Conservation (phyloP, 2,113 vertebrate genomes). For the Craseonycteris thonglongyai region DNA sequence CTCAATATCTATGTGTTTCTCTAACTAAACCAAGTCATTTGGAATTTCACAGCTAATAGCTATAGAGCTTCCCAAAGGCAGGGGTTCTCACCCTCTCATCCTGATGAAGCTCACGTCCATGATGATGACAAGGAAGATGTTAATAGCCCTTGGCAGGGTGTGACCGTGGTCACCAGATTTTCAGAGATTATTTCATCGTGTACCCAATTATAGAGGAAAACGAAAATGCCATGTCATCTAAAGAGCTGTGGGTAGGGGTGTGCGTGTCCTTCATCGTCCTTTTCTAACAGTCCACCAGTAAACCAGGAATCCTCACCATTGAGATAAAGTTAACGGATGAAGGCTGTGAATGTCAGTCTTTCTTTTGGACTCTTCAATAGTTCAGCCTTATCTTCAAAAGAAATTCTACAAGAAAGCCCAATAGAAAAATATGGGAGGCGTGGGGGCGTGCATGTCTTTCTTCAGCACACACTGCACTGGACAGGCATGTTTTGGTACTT, state of each 20-base stretch:
- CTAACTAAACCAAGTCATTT: neutral
- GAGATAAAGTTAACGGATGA: neutral
- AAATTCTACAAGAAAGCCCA: neutral
- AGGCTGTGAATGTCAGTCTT: neutral
- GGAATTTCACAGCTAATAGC: neutral
- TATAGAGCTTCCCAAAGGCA: neutral
- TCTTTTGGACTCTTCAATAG: neutral
- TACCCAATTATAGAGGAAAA: neutral
- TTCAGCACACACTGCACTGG: neutral
- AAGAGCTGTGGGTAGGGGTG: too few species aligned
- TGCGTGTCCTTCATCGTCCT: neutral
- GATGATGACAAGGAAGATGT: too few species aligned
- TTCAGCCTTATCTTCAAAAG: neutral
- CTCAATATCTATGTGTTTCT: neutral
- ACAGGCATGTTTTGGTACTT: neutral
- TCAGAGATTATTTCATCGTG: neutral
- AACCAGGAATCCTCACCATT: neutral
- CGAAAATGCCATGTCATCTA: neutral
- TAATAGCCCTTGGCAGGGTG: too few species aligned
- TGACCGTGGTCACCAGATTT: neutral
- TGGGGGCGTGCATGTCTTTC: neutral
- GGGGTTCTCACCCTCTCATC: rapidly evolving
- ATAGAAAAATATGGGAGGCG: too few species aligned
- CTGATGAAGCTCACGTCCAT: neutral
- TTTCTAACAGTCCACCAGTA: neutral